These are phyloP conservation scores for Acrossocheilus fasciatus DNA, from an alignment of 2,797 vertebrate species.

Conservation along the genomic window DNA sequence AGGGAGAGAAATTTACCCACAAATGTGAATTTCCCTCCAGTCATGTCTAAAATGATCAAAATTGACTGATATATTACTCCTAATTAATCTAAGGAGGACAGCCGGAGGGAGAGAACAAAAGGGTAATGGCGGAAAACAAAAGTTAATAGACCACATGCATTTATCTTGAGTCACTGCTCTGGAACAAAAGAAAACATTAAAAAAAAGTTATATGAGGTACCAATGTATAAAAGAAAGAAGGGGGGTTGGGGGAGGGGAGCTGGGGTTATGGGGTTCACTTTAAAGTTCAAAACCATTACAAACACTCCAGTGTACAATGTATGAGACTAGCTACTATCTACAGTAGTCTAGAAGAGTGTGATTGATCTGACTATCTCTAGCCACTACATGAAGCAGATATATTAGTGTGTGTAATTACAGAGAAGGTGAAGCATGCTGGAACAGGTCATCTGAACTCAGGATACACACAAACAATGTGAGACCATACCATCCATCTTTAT, in stretches of 20 bases:
- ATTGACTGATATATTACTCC: constrained; percentile 31
- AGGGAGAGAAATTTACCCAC: neutral
- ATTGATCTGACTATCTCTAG: constrained; percentile 7
- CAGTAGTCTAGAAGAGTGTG: neutral
- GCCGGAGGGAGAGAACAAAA: neutral
- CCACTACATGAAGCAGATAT: constrained; percentile 18
- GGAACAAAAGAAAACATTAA: constrained; percentile 30
- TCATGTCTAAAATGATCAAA: constrained; percentile 31
- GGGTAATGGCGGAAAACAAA: neutral
- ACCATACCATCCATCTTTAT: neutral
- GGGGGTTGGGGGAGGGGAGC: neutral
- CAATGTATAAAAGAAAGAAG: constrained; percentile 7
- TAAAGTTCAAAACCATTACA: constrained; percentile 21
- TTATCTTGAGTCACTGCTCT: constrained; percentile 34
- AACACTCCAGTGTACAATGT: neutral
- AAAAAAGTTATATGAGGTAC: neutral
- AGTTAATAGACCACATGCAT: constrained; percentile 21
- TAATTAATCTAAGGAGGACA: constrained; percentile 23
- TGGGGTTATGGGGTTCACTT: constrained; percentile 11
- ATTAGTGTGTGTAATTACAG: constrained; percentile 27
- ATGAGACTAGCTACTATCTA: neutral
- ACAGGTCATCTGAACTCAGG: neutral
- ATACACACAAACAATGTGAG: constrained; percentile 5
- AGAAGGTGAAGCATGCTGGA: constrained; percentile 6
- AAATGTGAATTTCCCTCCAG: constrained; percentile 27